Evolutionary conservation across 2,888 invertebrate species (phyloP), one percentile per base, ranked within the genome.

Genomic region (Gandaritis pyraliata): DNA sequence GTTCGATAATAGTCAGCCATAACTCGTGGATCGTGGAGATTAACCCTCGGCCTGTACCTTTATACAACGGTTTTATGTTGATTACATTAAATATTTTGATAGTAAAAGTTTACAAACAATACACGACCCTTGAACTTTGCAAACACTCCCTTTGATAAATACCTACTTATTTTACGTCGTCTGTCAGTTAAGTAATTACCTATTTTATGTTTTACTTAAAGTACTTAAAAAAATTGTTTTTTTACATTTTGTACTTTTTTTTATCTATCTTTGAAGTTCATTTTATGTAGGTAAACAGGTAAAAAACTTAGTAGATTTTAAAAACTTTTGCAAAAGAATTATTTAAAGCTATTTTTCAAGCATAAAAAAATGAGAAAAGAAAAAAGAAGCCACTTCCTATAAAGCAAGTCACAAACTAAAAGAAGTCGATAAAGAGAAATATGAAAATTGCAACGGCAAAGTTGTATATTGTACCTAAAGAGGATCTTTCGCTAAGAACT

Each of bases 1-100:
- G 71, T 66, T 73, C 72, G 73, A 76, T 78, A 74, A 78, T 76
- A 78, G 72, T 61, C 74, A 68, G 70, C 70, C 73, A 76, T 78
- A 77, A 74, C 72, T 72, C 67, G 58, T 53, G 70, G 68, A 65
- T 74, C 70, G 71, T 68, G 45, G 45, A 49, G 54, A 47, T 75
- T 72, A 70, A 71, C 67, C 68, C 68, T 56, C 56, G 30, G 63
- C 58, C 48, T 48, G 39, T 43, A 48, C 54, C 52, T 52, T 45
- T 55, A 61, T 60, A 61, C 58, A 57, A 65, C 55, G 43, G 54
- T 55, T 65, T 64, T 65, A 65, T 61, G 61, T 55, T 65, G 54
- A 58, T 64, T 58, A 54, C 16, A 12, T 55, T 30, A 54, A 54
- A 60, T 49, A 60, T 53, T 48, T 56, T 48, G 39, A 41, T 56